Conservation (phyloP, 2,797 vertebrate genomes). For the Erethizon dorsatum region DNA sequence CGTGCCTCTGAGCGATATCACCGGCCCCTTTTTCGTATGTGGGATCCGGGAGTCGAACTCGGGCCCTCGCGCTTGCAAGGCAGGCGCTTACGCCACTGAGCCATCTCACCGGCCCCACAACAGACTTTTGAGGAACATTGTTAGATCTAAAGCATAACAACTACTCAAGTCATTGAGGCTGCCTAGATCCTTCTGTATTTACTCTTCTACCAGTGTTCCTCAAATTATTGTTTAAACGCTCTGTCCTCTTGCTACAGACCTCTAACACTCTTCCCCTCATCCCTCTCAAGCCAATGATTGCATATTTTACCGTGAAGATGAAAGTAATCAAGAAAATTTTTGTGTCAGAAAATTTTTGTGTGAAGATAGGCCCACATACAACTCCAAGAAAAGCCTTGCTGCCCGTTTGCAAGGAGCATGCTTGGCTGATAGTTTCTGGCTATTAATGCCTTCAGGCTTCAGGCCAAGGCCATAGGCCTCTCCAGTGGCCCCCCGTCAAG, state of each 20-base stretch:
- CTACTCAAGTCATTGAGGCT: background rate
- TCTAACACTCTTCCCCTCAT: background rate
- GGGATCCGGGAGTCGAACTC: too few relatives aligned
- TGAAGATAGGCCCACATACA: background rate
- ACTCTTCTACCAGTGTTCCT: background rate
- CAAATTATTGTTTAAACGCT: background rate
- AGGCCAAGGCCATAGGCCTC: background rate
- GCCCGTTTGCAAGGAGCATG: background rate
- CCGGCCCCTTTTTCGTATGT: too few relatives aligned
- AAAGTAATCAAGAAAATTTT: constrained; percentile 15
- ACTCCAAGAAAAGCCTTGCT: background rate
- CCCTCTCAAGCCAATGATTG: background rate
- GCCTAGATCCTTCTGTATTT: background rate
- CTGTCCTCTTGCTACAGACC: background rate
- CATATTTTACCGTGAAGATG: constrained; percentile 34
- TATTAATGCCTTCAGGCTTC: background rate
- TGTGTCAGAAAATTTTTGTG: background rate
- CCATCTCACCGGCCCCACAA: too few relatives aligned
- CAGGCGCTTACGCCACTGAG: too few relatives aligned
- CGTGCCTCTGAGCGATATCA: too few relatives aligned
- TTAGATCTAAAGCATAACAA: background rate
- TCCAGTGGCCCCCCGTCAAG: background rate
- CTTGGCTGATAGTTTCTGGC: background rate
- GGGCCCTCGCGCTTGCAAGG: too few relatives aligned
- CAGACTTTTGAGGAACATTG: background rate